A percentile compares a stretch with the other conserved stretches of the same genome.
These are phyloP conservation scores for Cyprinodon brontotheroides DNA, from an alignment of 2,113 vertebrate species.

Conservation along the genomic window DNA sequence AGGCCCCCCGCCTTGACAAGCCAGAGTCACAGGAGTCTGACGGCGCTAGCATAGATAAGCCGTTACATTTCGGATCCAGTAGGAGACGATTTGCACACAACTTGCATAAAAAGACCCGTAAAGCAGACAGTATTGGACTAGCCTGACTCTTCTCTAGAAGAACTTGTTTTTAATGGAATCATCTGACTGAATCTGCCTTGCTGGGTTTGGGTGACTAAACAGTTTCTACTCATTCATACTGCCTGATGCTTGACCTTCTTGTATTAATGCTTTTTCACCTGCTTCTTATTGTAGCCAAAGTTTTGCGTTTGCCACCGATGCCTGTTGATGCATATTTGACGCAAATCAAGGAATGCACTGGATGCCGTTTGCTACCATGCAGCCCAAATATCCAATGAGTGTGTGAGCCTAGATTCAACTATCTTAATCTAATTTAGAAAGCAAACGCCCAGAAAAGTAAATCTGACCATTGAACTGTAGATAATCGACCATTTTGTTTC, in stretches of 20 bases:
- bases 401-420: background rate
- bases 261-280: background rate
- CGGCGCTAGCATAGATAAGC: constrained; percentile 69
- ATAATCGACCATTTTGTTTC: background rate
- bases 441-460: background rate
- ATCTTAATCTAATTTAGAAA: background rate
- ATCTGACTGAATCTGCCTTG: background rate
- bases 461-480: no score
- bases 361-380: background rate
- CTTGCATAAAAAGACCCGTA: constrained; percentile 68
- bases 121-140: constrained; percentile 27
- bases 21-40: constrained; percentile 75
- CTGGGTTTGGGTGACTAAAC: background rate
- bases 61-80: constrained; percentile 44
- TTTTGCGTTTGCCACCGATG: background rate
- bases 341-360: background rate
- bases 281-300: background rate
- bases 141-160: background rate
- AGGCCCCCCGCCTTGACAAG: background rate
- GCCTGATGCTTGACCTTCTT: background rate
- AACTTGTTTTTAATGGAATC: background rate
- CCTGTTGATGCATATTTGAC: background rate
- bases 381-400: background rate
- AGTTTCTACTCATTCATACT: background rate
- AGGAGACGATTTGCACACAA: constrained; percentile 30